These are phyloP conservation scores for Hydrozoanthus gracilis DNA, from an alignment of 92 coral and sea anemone genomes.

Conservation along the genomic window DNA sequence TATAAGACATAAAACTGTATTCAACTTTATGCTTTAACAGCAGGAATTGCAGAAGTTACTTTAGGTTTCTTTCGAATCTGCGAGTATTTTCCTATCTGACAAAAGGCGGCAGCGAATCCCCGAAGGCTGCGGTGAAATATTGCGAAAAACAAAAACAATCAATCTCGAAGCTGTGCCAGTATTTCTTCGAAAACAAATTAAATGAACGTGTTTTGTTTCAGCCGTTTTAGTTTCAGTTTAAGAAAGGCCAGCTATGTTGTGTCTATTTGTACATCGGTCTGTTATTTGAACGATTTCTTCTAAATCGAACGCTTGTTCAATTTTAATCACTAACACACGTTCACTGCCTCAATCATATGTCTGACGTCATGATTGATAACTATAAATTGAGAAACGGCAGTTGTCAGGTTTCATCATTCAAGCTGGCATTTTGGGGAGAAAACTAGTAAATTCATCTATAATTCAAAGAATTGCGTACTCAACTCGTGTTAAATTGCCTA, in stretches of 20 bases:
- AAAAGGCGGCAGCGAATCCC: neutral
- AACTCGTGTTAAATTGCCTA: too few species aligned
- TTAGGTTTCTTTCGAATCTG: neutral
- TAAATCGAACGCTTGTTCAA: too few species aligned
- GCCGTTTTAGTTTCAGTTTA: neutral
- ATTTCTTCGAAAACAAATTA: neutral
- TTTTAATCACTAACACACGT: too few species aligned
- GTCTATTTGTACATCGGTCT: neutral
- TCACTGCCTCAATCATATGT: neutral
- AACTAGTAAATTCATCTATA: neutral
- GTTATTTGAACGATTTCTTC: too few species aligned
- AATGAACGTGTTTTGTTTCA: neutral
- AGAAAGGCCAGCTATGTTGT: conserved; percentile 7
- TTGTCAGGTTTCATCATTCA: neutral
- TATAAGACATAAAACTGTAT: too few species aligned
- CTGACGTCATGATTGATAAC: conserved; percentile 14
- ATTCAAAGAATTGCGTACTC: neutral
- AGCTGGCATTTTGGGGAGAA: neutral
- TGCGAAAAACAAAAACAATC: neutral
- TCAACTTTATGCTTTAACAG: too few species aligned
- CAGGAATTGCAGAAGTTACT: neutral
- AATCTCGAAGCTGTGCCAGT: neutral
- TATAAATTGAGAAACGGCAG: conserved; percentile 12
- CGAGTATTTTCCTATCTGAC: neutral
- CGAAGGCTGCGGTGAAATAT: neutral